phyloP scores from a whole-genome alignment of 2,797 vertebrate species.

The Balearica regulorum region DNA sequence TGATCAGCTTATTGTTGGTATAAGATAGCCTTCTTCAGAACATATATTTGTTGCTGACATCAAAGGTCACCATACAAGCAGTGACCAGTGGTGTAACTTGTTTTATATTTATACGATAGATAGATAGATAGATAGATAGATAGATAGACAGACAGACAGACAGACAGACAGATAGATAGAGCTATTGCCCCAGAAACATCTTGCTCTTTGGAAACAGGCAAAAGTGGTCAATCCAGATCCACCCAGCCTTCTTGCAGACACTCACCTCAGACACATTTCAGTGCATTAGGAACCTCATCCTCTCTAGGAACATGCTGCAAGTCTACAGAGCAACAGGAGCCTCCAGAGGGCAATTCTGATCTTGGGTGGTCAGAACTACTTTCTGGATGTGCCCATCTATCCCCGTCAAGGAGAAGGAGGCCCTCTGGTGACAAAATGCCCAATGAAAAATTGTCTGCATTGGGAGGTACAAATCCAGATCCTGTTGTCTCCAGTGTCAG shows the following conservation, averaged over 20 bases:
- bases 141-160: background rate
- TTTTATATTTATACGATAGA: background rate
- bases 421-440: fast-evolving
- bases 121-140: background rate
- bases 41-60: background rate
- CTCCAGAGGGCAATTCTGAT: background rate
- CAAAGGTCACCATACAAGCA: background rate
- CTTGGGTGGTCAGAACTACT: background rate
- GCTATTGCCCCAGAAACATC: background rate
- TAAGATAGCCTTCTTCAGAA: background rate
- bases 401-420: background rate
- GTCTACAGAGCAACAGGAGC: background rate
- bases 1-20: background rate
- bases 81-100: background rate
- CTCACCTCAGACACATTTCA: fast-evolving
- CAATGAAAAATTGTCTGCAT: background rate
- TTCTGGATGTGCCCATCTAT: background rate
- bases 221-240: background rate
- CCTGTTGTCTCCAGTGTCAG: background rate
- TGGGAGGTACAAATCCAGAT: background rate
- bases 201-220: background rate
- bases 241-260: background rate
- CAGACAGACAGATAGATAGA: background rate
- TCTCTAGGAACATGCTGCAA: background rate
- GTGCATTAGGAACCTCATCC: background rate